phyloP scores from a whole-genome alignment of 2,797 vertebrate species.

The Urosaurus nigricauda region DNA sequence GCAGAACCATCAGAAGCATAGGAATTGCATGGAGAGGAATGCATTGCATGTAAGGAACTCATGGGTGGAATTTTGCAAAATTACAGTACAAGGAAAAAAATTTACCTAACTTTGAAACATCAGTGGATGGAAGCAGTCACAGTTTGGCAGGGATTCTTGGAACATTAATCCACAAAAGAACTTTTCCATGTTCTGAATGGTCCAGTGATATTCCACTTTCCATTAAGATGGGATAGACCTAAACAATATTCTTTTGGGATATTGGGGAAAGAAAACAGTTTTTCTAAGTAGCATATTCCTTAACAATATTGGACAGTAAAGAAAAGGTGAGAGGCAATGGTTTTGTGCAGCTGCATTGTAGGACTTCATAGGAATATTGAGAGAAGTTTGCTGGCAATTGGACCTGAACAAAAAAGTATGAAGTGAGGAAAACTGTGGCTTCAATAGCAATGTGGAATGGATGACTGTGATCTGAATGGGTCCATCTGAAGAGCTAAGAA shows the following conservation, averaged over 20 bases:
- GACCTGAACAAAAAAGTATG: neutral
- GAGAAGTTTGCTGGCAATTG: neutral
- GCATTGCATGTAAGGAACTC: neutral
- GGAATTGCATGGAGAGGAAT: neutral
- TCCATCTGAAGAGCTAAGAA: neutral
- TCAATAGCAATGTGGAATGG: neutral
- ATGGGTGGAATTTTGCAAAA: neutral
- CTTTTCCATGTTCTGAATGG: no score
- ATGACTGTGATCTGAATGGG: neutral
- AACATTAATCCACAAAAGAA: no score
- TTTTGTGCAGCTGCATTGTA: neutral
- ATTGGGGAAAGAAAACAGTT: neutral
- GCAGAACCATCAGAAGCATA: neutral
- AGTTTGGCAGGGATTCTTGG: no score
- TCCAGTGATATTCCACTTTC: neutral
- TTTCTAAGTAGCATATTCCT: neutral
- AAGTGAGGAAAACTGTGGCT: neutral
- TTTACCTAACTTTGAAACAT: neutral
- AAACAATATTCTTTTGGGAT: neutral
- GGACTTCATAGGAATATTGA: neutral
- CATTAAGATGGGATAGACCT: slow-evolving; percentile 1
- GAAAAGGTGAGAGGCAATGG: neutral
- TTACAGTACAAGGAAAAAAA: neutral
- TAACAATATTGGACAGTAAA: slow-evolving; percentile 1
- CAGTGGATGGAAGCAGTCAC: neutral